phyloP scores from a whole-genome alignment of 2,113 vertebrate species.

The Chloropsis hardwickii region DNA sequence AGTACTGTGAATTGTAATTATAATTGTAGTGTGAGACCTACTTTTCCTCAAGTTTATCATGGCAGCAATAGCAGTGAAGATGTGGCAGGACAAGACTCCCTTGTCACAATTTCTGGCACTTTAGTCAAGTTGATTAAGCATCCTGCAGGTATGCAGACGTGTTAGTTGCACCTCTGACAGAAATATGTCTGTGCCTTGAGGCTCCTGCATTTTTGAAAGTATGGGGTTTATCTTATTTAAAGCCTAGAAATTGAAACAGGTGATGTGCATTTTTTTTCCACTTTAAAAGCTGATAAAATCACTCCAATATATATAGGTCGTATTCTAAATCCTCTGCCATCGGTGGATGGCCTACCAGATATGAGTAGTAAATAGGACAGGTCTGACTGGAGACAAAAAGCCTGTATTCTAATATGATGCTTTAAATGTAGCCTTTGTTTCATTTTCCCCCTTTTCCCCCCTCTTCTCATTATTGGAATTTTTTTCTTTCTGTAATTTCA shows the following conservation, averaged over 20 bases:
- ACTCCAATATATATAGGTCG: no score
- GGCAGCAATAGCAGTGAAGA: neutral
- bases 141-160: neutral
- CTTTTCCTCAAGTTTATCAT: neutral
- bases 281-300: neutral
- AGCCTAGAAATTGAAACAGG: neutral
- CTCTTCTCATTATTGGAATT: neutral
- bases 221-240: neutral
- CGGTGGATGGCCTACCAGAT: neutral
- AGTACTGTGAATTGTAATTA: neutral
- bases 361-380: accelerated
- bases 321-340: neutral
- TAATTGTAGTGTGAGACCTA: neutral
- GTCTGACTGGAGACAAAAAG: neutral
- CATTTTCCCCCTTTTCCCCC: neutral
- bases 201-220: neutral
- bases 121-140: neutral
- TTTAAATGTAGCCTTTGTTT: neutral
- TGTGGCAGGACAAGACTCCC: neutral
- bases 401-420: neutral
- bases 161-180: neutral
- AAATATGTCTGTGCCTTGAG: slow-evolving; percentile 5
- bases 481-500: neutral
- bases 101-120: neutral
- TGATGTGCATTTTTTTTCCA: neutral